These are phyloP conservation scores for Agapostemon virescens DNA, from an alignment of 2,888 invertebrate genomes.

Conservation along the genomic window DNA sequence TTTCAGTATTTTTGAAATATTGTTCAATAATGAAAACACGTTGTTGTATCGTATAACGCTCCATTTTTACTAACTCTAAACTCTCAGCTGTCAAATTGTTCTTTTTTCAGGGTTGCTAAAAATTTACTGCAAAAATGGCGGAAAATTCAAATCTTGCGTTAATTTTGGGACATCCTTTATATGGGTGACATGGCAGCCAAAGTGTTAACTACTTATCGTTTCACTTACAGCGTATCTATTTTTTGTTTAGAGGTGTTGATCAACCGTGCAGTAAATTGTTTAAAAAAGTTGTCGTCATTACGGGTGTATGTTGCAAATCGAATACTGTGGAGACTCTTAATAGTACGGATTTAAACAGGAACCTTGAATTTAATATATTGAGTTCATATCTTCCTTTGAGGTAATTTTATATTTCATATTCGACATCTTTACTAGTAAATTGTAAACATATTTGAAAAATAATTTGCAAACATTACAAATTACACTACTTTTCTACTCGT, in stretches of 20 bases:
- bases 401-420: conserved; percentile 43
- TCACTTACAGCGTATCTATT: background rate
- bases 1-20: no score
- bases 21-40: no score
- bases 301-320: conserved; percentile 63
- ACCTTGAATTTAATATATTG: conserved; percentile 43
- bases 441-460: background rate
- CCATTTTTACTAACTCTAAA: no score
- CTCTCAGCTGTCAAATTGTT: no score
- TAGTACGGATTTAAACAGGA: conserved; percentile 25
- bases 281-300: conserved; percentile 36
- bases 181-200: no score
- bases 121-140: no score
- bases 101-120: no score
- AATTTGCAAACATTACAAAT: background rate
- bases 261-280: conserved; percentile 46
- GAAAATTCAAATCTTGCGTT: no score
- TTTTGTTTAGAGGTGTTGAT: conserved; percentile 21
- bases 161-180: no score
- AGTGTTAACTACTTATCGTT: background rate
- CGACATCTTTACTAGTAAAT: no score
- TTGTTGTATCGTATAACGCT: no score
- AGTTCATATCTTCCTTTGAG: conserved; percentile 42
- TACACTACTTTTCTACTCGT: no score
- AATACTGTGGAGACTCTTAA: conserved; percentile 22